Percentiles rank a stretch among this genome's conserved stretches.
phyloP scores from a whole-genome alignment of 2,888 invertebrate genomes.

The Xanthostigma xanthostigma region DNA sequence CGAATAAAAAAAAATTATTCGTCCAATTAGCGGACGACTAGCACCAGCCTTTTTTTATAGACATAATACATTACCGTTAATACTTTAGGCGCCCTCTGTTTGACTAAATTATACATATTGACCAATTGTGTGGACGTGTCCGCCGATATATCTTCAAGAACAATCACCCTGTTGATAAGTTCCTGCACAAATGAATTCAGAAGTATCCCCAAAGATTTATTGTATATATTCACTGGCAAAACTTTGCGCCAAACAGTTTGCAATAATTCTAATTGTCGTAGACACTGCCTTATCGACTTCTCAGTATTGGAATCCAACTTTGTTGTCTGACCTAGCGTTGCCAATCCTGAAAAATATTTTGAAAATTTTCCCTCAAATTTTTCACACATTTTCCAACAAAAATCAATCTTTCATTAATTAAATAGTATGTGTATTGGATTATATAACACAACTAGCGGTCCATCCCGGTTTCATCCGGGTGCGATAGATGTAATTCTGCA shows the following conservation, averaged over 20 bases:
- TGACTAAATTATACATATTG: conserved; percentile 56
- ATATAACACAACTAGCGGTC: no score
- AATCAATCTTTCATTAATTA: no score
- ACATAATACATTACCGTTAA: conserved; percentile 54
- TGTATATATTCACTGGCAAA: conserved; percentile 62
- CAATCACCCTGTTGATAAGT: conserved; percentile 47
- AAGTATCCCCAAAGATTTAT: conserved; percentile 44
- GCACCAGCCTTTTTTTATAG: no score
- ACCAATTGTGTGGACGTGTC: conserved; percentile 66
- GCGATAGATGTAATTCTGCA: no score
- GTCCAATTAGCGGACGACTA: no score
- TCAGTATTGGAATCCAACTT: conserved; percentile 46
- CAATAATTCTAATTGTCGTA: conserved; percentile 68
- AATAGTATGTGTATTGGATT: no score
- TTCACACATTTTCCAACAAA: no score
- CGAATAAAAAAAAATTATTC: no score
- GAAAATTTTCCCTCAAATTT: conserved; percentile 10
- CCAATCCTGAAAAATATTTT: conserved; percentile 34
- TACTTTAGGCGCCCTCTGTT: conserved; percentile 53
- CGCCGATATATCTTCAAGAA: conserved; percentile 75
- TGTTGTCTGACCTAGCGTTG: conserved; percentile 31
- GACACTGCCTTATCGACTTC: conserved; percentile 64
- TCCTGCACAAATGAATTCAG: conserved; percentile 40
- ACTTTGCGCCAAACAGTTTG: conserved; percentile 82
- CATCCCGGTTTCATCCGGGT: no score